Base-by-base conservation (phyloP, 2,888 invertebrate species). In the Agrenia bidenticulata region DNA sequence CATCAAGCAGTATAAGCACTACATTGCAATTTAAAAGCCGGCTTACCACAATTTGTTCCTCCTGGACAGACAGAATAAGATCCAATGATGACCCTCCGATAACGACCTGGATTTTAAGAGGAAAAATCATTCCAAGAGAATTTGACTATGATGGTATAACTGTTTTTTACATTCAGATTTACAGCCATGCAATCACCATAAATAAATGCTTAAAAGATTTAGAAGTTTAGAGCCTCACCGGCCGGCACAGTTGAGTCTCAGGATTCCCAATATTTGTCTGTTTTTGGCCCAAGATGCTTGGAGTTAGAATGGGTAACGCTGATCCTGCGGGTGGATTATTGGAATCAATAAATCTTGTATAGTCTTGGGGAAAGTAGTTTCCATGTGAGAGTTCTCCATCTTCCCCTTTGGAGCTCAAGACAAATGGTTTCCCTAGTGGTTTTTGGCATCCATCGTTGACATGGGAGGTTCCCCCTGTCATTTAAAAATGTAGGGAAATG, bases 11-110 rank as follows among this genome's bases (percentile, higher is more conserved):
- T n/a, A n/a, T n/a, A n/a, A n/a, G n/a, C n/a, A n/a, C n/a, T n/a
- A n/a, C n/a, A n/a, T n/a, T n/a, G n/a, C n/a, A n/a, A 39, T 9
- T 39, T 39, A 15, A 61, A 41, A 24, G 17, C 7, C 19, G 21
- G 61, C 87, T 86, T 80, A 90, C 90, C 85, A 85, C 84, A 67
- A 89, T 82, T 67, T 82, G 80, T 37, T 84, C 81, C 57, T 88
- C 87, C 17, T 84, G 80, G 49, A 89, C 79, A 60, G 85, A 84
- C 61, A 88, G 84, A 0, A 87, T 85, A 61, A 87, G 85, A 78
- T 92, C 93, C 64, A 90, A 81, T 70, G 89, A 88, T 5, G 90
- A 87, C 2, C 89, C 92, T 1, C 92, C 92, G 67, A 92, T 85
- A 21, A 92, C 86, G 11, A 78, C 77, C 78, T 79, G 45, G 4